Conservation (phyloP, 2,797 vertebrate species). For the Rhadinocentrus ornatus region DNA sequence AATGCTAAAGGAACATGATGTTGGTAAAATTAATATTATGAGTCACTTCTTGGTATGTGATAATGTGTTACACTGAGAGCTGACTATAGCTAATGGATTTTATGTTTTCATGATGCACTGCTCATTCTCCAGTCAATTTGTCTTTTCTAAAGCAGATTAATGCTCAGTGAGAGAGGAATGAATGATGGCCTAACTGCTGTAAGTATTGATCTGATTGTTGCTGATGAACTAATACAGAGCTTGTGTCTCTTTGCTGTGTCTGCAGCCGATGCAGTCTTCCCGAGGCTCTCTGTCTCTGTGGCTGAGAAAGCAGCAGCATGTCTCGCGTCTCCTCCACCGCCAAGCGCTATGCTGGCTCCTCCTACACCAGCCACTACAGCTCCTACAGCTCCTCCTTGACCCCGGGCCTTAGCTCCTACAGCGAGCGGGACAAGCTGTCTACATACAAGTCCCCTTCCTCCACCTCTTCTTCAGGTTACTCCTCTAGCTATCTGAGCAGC, state of each 20-base stretch:
- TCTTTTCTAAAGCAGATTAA: slow-evolving; percentile 18
- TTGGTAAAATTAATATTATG: too few relatives aligned
- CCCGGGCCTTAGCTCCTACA: slow-evolving; percentile 86
- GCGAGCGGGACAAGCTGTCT: slow-evolving; percentile 84
- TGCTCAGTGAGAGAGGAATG: slow-evolving; percentile 11
- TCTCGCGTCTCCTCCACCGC: slow-evolving; percentile 94
- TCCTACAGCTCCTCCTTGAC: slow-evolving; percentile 89
- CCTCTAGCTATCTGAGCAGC: slow-evolving; percentile 85
- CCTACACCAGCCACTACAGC: slow-evolving; percentile 90
- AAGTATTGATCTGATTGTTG: slow-evolving; percentile 47
- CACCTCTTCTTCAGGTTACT: slow-evolving; percentile 84
- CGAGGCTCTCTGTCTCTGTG: slow-evolving; percentile 65
- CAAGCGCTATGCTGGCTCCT: slow-evolving; percentile 89
- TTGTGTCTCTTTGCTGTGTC: slow-evolving; percentile 66
- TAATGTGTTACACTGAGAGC: too few relatives aligned
- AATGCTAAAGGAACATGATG: too few relatives aligned
- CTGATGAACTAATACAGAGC: slow-evolving; percentile 50
- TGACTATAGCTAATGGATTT: too few relatives aligned
- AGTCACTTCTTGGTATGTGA: too few relatives aligned
- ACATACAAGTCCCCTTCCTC: slow-evolving; percentile 86
- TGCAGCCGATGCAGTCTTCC: slow-evolving; percentile 91
- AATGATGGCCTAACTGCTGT: slow-evolving; percentile 28
- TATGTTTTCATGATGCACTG: too few relatives aligned
- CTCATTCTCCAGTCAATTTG: slow-evolving; percentile 12
- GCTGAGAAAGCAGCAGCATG: slow-evolving; percentile 84